Evolutionary conservation across 2,797 vertebrate species (phyloP).

Genomic region (Morelia viridis): DNA sequence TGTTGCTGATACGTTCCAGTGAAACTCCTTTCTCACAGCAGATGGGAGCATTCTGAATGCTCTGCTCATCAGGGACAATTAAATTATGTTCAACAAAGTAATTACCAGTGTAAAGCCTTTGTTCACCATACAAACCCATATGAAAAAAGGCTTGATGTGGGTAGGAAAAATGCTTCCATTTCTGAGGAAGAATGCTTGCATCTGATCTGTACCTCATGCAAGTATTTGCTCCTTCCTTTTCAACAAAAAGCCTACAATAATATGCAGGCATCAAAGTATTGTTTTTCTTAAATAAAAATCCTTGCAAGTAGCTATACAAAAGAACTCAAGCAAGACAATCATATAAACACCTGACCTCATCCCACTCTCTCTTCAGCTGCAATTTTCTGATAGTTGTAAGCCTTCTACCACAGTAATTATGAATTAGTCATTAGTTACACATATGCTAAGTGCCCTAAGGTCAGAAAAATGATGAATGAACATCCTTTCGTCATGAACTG

Average conservation of each 20-base stretch:
- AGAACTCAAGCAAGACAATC: constrained; percentile 9
- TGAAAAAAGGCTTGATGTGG: not conserved
- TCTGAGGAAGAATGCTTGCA: not conserved
- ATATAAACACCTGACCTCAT: not conserved
- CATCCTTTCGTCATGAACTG: constrained; percentile 33
- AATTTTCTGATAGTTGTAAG: constrained; percentile 6
- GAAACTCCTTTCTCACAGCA: not conserved
- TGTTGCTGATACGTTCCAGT: not conserved
- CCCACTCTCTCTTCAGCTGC: constrained; percentile 28
- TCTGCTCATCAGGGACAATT: not conserved
- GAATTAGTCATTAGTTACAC: constrained; percentile 49
- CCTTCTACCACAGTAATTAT: constrained; percentile 35
- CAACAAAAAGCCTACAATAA: not conserved
- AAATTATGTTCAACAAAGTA: not conserved
- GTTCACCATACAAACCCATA: not conserved
- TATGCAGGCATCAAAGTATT: not conserved
- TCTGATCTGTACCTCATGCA: not conserved
- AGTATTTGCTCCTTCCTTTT: not conserved
- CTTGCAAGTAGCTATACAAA: not conserved
- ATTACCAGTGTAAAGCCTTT: not conserved
- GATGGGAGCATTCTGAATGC: not conserved
- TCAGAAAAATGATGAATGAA: constrained; percentile 35
- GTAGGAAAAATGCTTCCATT: not conserved
- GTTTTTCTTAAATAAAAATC: not conserved
- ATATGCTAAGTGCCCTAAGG: constrained; percentile 5